Conservation (phyloP, 2,888 invertebrate species). For the Strigamia crassipes region DNA sequence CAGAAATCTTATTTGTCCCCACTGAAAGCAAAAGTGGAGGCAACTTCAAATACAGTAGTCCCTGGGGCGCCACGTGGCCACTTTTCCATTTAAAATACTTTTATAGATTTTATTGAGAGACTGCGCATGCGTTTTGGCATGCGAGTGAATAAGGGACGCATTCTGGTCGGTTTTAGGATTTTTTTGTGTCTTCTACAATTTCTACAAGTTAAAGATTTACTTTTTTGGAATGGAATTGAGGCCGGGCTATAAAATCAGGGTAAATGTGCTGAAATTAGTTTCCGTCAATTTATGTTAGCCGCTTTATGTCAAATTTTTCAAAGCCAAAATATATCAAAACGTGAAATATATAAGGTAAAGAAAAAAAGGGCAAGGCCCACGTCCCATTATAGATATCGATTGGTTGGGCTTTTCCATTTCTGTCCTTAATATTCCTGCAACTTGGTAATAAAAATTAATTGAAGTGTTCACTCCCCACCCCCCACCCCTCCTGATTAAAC, state of each 20-base stretch:
- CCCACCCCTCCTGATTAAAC: slow-evolving; percentile 24
- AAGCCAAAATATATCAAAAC: slow-evolving; percentile 6
- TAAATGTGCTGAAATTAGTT: slow-evolving; percentile 6
- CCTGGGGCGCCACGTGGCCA: neutral
- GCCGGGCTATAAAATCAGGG: neutral
- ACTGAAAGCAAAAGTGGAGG: neutral
- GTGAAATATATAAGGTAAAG: neutral
- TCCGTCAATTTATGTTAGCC: neutral
- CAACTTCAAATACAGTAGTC: neutral
- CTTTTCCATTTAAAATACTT: neutral
- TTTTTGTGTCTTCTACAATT: neutral
- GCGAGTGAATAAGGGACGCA: neutral
- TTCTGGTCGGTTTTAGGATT: neutral
- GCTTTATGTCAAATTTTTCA: neutral
- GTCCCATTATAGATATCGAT: slow-evolving; percentile 14
- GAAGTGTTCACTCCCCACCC: slow-evolving; percentile 28
- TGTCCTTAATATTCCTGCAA: slow-evolving; percentile 35
- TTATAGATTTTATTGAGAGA: neutral
- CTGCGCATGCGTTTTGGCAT: neutral
- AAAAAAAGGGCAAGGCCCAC: slow-evolving; percentile 25
- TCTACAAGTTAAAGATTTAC: neutral
- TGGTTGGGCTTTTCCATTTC: slow-evolving; percentile 23
- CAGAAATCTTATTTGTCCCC: neutral
- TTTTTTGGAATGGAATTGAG: neutral
- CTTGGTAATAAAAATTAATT: slow-evolving; percentile 36